Base-by-base conservation (phyloP, 2,113 vertebrate species). In the Sarotherodon lohbergeri region DNA sequence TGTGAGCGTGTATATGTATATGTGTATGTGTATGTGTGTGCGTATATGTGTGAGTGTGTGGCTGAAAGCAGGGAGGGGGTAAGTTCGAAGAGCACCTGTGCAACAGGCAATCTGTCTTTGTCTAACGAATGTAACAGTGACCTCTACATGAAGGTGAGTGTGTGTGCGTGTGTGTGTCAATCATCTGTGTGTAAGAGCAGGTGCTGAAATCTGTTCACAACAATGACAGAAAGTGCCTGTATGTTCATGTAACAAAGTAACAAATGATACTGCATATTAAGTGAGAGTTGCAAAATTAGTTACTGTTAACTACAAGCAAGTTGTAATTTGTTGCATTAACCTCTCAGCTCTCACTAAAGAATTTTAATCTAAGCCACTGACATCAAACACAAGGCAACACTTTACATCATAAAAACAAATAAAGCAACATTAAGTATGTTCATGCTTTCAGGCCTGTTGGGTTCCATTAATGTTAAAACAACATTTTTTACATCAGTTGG, bases 41-140 rank as follows among this genome's bases (percentile, higher is more conserved):
- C 68, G 52, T n/a, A 34, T 39, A 41, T 39, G 84, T 78, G 52
- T 41, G 55, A 59, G 54, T 9, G 29, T 84, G 55, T 73, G n/a
- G 19, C 46, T 55, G 76, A 27, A 22, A 80, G 76, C 16, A 43
- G 11, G 14, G 9, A n/a, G 27, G 24, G 54, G 52, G 36, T 71
- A 78, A 80, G 57, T 66, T 82, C n/a, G 59, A 59, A 55, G 80
- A 88, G 79, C 93, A 94, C 90, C 90, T 95, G 93, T 89, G 92
- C 59, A 4, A 48, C 57, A 87, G 32, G 82, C 93, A 83, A 94
- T 94, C 85, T 88, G 89, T 95, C 94, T 93, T 85, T 91, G 94
- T 90, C 89, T 52, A 82, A 90, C 86, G 90, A 94, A 93, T 94
- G 87, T 92, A 92, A 93, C 91, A 88, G 82, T 93, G 93, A 93